phyloP scores from a whole-genome alignment of 2,797 vertebrate genomes.

The Potorous gilbertii region DNA sequence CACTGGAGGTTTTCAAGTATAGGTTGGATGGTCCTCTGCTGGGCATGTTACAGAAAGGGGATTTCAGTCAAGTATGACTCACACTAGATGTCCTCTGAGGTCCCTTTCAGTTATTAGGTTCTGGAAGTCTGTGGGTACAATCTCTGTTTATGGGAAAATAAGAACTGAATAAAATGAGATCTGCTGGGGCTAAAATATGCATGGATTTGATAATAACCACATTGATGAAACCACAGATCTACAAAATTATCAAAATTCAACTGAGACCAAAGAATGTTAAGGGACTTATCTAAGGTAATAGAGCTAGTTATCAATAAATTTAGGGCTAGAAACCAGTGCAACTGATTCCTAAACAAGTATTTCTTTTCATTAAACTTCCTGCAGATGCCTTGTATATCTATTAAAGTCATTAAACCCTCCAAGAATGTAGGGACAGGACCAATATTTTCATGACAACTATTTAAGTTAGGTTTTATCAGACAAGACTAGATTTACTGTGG shows the following conservation, averaged over 20 bases:
- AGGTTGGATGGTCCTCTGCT: not conserved
- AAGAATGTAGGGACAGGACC: not conserved
- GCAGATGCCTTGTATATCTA: too few species aligned
- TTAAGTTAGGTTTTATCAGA: not conserved
- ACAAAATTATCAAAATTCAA: not conserved
- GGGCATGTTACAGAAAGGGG: not conserved
- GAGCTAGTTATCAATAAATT: accelerated
- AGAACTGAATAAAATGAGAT: not conserved
- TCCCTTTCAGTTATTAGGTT: not conserved
- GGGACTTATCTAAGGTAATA: too few species aligned
- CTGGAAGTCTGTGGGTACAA: not conserved
- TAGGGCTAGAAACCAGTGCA: accelerated
- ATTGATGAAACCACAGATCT: not conserved
- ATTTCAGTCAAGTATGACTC: not conserved
- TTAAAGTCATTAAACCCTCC: not conserved
- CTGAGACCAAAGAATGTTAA: not conserved
- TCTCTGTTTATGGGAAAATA: not conserved
- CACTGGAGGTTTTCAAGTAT: not conserved
- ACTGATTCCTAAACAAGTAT: not conserved
- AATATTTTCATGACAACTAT: too few species aligned
- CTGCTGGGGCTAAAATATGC: not conserved
- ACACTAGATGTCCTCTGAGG: not conserved
- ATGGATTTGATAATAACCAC: not conserved
- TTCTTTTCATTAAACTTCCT: not conserved
- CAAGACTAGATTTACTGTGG: not conserved